Base-by-base conservation (phyloP, 2,113 vertebrate genomes). In the Athene cunicularia region DNA sequence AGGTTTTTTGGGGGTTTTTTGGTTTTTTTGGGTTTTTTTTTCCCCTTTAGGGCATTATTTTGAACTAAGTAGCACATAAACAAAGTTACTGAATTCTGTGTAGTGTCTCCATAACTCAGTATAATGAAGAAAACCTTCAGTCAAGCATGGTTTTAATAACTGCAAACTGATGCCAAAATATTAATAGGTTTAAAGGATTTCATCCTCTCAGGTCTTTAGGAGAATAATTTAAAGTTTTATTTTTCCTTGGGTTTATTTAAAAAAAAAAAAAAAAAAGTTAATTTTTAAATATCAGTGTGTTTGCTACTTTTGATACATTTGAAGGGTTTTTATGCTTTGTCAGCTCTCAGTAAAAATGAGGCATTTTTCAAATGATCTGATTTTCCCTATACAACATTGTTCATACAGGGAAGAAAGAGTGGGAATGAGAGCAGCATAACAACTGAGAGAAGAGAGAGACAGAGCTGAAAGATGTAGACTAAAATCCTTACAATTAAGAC, bases 111-210 rank as follows among this genome's bases (percentile, higher is more conserved):
- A 18, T 89, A 91, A 91, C 32, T 50, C 67, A 84, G 15, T 81
- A 14, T 90, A 84, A 62, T 53, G 35, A 80, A 93, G 75, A 95
- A 95, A 89, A 80, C 24, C 12, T 91, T 87, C 71, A 85, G 33
- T 79, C 68, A 76, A 66, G 49, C 1, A 0, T 91, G 60, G 32
- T 92, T 95, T 93, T 94, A 96, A 79, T 86, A 94, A 76, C 58
- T 88, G 66, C 45, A 95, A 33, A 74, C 53, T 7, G 49, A 63
- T 89, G 94, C 73, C 92, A 96, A 92, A 86, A 91, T 89, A 92
- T 77, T 94, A 95, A 88, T 68, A 59, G 15, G 27, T 95, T 93
- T 94, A 87, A 83, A 93, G 41, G 73, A 82, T 87, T 92, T 95
- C 33, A 43, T 76, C 30, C 50, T 87, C 33, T 90, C 37, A 84